Percentiles rank a stretch among this genome's conserved stretches.
Evolutionary conservation across 1,140 invertebrate genomes (phyloP).

Genomic region (Agraylea sexmaculata): DNA sequence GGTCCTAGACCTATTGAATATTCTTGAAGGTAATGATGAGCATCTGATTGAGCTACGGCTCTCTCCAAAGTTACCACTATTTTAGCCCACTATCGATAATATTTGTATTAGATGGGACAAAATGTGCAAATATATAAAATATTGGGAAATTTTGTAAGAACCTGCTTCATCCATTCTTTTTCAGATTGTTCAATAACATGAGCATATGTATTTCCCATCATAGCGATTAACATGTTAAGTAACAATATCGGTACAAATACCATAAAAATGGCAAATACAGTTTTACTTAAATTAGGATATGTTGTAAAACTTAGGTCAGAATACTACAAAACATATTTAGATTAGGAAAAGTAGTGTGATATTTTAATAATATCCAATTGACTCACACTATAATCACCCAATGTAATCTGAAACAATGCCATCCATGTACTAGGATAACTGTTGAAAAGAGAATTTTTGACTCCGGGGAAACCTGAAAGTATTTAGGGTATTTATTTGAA

Average conservation of each 20-base stretch:
- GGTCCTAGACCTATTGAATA: conserved; percentile 88
- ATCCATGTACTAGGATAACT: conserved; percentile 91
- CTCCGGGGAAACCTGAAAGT: conserved; percentile 59
- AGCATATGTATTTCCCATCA: conserved; percentile 99
- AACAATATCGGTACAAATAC: conserved; percentile 92
- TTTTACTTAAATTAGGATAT: conserved; percentile 83
- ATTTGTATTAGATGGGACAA: too few species aligned
- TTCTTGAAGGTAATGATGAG: conserved; percentile 82
- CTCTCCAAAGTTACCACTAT: conserved; percentile 92
- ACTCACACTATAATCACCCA: conserved; percentile 94
- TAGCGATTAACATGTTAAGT: conserved; percentile 96
- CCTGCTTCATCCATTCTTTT: conserved; percentile 97
- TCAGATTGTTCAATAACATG: conserved; percentile 96
- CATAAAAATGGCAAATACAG: conserved; percentile 95
- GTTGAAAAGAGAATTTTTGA: conserved; percentile 64
- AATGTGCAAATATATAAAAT: too few species aligned
- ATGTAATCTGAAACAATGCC: conserved; percentile 93
- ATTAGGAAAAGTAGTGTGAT: not conserved
- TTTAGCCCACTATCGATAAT: conserved; percentile 83
- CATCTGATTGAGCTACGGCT: conserved; percentile 78
- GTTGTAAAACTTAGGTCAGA: conserved; percentile 76
- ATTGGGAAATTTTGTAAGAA: too few species aligned
- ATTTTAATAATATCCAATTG: conserved; percentile 2
- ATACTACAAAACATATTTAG: conserved; percentile 56
- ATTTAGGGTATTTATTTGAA: not conserved